Conservation (phyloP, 2,797 vertebrate species). For the Acanthurus tractus region DNA sequence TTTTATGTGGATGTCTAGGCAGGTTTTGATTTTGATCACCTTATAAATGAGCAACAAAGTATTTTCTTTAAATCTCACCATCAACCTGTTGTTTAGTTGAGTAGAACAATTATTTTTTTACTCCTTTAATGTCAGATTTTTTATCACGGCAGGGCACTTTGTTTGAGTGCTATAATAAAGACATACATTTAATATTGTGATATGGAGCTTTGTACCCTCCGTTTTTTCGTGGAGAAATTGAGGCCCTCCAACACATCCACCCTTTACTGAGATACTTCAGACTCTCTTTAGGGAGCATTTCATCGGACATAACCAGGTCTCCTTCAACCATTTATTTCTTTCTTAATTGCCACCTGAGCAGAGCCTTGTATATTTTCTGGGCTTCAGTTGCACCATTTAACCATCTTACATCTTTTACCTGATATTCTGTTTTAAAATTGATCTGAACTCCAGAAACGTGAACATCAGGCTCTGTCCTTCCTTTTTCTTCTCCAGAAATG, state of each 20-base stretch:
- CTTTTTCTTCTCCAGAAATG: slow-evolving; percentile 6
- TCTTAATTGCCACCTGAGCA: slow-evolving; percentile 41
- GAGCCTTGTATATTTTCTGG: slow-evolving; percentile 22
- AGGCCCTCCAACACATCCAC: slow-evolving; percentile 22
- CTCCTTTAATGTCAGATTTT: neutral
- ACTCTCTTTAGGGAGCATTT: slow-evolving; percentile 38
- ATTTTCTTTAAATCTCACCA: too few species aligned
- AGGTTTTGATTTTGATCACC: too few species aligned
- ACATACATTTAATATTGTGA: too few species aligned
- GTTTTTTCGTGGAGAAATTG: neutral
- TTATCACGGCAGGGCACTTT: neutral
- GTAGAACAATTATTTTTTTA: neutral
- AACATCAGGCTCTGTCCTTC: slow-evolving; percentile 10
- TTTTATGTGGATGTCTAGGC: too few species aligned
- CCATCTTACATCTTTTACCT: slow-evolving; percentile 5
- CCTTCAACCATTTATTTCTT: slow-evolving; percentile 27
- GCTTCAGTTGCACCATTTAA: slow-evolving; percentile 28
- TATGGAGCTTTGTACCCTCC: too few species aligned
- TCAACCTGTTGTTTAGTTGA: neutral
- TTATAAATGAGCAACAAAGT: too few species aligned
- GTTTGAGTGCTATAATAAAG: too few species aligned
- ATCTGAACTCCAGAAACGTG: slow-evolving; percentile 33
- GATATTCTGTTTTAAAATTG: slow-evolving; percentile 27
- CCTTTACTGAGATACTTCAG: slow-evolving; percentile 35
- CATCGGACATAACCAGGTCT: slow-evolving; percentile 26